Percentiles rank a stretch among this genome's conserved stretches.
phyloP scores from a whole-genome alignment of 2,113 vertebrate genomes.

The Corythaixoides concolor region DNA sequence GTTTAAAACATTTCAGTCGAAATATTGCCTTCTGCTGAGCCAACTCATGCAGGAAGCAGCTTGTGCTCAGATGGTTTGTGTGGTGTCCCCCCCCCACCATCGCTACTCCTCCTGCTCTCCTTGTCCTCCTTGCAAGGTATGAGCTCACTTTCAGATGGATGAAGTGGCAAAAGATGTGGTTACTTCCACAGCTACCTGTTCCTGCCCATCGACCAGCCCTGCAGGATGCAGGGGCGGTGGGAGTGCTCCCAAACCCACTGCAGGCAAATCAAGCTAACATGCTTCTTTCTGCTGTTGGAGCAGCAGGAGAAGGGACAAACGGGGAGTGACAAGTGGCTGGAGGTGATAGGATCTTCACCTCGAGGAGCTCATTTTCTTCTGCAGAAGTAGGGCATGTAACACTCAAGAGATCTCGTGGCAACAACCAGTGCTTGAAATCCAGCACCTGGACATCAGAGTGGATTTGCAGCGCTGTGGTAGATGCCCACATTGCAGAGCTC shows the following conservation, averaged over 20 bases:
- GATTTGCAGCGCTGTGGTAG: neutral
- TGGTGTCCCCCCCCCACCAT: too few species aligned
- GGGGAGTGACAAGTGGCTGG: neutral
- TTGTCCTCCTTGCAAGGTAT: neutral
- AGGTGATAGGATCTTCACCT: neutral
- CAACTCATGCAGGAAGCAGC: neutral
- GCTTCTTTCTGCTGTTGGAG: neutral
- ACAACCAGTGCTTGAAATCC: neutral
- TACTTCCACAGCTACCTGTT: neutral
- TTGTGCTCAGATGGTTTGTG: neutral
- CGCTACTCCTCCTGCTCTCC: neutral
- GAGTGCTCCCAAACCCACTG: neutral
- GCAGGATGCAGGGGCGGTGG: neutral
- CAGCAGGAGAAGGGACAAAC: neutral
- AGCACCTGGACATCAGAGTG: neutral
- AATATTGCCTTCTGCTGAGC: slow-evolving; percentile 21
- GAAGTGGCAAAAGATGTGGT: neutral
- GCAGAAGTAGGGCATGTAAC: neutral
- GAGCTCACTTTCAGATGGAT: neutral
- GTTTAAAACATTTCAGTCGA: neutral
- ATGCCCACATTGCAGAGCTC: neutral
- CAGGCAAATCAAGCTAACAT: rapidly evolving
- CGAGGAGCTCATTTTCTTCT: neutral
- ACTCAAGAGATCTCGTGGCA: rapidly evolving
- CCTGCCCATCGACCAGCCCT: neutral